Conservation (phyloP, 2,113 vertebrate genomes). For the Anguilla japonica region DNA sequence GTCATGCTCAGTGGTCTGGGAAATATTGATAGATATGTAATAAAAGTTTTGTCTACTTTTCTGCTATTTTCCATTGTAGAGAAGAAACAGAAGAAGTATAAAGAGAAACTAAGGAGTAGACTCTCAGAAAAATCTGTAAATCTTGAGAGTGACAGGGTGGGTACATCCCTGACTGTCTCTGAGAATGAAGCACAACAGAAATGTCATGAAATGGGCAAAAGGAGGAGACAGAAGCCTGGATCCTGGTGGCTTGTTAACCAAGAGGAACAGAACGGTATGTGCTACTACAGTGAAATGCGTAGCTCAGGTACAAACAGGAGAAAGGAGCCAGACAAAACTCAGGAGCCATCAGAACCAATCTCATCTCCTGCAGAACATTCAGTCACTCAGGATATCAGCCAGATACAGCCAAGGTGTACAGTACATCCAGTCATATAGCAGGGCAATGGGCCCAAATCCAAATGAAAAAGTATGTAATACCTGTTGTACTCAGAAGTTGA, state of each 20-base stretch:
- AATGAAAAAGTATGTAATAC: not conserved
- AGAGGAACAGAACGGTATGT: not conserved
- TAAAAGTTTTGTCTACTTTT: not conserved
- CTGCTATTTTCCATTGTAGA: not conserved
- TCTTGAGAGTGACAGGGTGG: not conserved
- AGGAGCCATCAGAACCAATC: slow-evolving; percentile 11
- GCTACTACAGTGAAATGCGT: not conserved
- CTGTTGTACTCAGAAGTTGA: slow-evolving; percentile 9
- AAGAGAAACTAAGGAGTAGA: not conserved
- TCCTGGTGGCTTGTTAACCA: slow-evolving; percentile 55
- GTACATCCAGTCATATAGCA: not conserved
- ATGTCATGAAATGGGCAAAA: slow-evolving; percentile 30
- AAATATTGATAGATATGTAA: not conserved
- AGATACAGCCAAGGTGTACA: not conserved
- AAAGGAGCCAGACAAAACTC: slow-evolving; percentile 25
- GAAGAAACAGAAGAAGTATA: not conserved
- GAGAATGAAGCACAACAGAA: slow-evolving; percentile 32
- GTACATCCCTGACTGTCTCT: not conserved
- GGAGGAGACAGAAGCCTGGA: slow-evolving; percentile 50
- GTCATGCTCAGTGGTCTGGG: not conserved
- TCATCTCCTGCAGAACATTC: not conserved
- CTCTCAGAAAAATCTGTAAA: not conserved
- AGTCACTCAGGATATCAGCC: not conserved
- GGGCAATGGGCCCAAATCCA: not conserved
- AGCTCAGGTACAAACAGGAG: slow-evolving; percentile 36